Evolutionary conservation across 1,140 invertebrate species (phyloP).

Genomic region (Phymorhynchus buccinoides): DNA sequence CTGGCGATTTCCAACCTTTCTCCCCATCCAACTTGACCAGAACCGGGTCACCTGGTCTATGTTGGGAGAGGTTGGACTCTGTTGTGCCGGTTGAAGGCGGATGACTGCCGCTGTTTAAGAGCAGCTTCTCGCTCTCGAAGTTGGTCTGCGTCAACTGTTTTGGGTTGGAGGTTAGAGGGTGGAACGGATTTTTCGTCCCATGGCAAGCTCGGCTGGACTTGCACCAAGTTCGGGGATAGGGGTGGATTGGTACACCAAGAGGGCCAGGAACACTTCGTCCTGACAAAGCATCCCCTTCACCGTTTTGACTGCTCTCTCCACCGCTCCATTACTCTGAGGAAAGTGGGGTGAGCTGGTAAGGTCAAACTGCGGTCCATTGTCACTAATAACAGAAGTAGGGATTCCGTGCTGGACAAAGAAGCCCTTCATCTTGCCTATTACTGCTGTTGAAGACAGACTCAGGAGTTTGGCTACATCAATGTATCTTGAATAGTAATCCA

Average conservation of each 20-base stretch:
- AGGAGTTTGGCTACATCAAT: conserved; percentile 17
- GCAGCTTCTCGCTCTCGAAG: no score
- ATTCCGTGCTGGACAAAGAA: no score
- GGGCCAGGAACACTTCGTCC: background rate
- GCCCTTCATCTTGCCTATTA: background rate
- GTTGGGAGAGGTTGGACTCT: no score
- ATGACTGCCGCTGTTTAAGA: no score
- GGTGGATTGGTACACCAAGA: conserved; percentile 3
- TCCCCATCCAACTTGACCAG: no score
- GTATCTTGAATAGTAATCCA: conserved; percentile 49
- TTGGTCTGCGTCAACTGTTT: no score
- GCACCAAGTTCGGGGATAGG: background rate
- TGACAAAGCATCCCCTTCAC: background rate
- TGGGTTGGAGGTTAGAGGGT: no score
- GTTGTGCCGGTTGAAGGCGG: no score
- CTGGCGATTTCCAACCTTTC: no score
- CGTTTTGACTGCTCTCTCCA: background rate
- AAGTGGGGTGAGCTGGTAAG: background rate
- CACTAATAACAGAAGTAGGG: no score
- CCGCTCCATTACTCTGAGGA: background rate
- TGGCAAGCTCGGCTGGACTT: background rate
- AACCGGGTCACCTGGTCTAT: no score
- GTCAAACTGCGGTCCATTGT: background rate
- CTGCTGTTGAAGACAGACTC: background rate
- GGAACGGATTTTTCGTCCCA: background rate